These are phyloP conservation scores for Trachythela sp. DNA, from an alignment of 64 coral and sea anemone species.

Conservation along the genomic window DNA sequence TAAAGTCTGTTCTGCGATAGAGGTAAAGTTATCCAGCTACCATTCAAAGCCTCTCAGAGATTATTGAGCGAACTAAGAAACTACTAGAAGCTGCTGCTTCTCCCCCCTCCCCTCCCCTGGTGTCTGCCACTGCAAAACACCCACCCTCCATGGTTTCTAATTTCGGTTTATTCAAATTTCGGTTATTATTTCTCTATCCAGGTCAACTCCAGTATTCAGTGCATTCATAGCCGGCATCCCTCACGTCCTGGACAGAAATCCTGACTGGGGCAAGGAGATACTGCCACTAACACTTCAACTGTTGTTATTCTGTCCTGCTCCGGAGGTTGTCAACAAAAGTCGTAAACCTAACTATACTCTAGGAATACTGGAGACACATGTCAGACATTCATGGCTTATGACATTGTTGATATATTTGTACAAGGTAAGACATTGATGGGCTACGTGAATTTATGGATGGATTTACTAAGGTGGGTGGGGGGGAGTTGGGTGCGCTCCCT, in stretches of 20 bases:
- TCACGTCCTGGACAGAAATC: slow-evolving; percentile 89
- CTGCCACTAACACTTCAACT: slow-evolving; percentile 81
- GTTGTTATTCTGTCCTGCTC: slow-evolving; percentile 88
- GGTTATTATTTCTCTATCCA: slow-evolving; percentile 26
- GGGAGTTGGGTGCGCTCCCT: no score
- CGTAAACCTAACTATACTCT: slow-evolving; percentile 75
- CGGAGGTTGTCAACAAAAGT: slow-evolving; percentile 68
- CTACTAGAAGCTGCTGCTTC: no score
- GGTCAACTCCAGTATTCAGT: slow-evolving; percentile 89
- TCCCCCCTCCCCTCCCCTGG: no score
- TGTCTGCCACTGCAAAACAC: no score
- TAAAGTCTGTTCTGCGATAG: no score
- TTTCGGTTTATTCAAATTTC: no score
- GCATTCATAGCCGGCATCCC: slow-evolving; percentile 92
- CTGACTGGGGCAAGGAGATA: slow-evolving; percentile 83
- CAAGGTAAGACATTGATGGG: slow-evolving; percentile 44
- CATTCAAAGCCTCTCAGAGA: no score
- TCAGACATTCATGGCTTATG: slow-evolving; percentile 78
- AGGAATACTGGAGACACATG: slow-evolving; percentile 52
- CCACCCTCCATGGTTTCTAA: no score
- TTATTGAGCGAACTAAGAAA: no score
- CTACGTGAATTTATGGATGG: no score
- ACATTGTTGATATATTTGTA: slow-evolving; percentile 73
- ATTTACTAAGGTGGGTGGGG: no score
- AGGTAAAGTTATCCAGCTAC: no score